These are phyloP conservation scores for Lucifuga dentata DNA, from an alignment of 2,113 vertebrate genomes.

Conservation along the genomic window DNA sequence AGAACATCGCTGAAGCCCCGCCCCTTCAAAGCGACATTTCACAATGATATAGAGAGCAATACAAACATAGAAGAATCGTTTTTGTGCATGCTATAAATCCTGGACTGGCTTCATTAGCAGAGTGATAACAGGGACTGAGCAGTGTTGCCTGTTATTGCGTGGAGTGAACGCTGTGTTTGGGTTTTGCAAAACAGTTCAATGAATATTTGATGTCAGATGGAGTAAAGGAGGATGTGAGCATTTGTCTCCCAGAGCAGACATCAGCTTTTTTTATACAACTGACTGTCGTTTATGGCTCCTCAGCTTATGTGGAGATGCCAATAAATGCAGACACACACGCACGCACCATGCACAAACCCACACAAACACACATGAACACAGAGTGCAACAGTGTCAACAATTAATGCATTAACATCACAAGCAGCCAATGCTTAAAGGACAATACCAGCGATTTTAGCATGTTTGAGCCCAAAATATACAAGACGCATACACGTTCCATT, in stretches of 20 bases:
- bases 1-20: slow-evolving; percentile 26
- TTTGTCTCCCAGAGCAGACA: background rate
- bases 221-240: slow-evolving; percentile 8
- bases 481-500: too few species aligned
- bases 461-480: too few species aligned
- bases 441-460: too few species aligned
- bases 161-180: slow-evolving; percentile 7
- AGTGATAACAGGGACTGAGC: slow-evolving; percentile 7
- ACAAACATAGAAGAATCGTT: slow-evolving; percentile 12
- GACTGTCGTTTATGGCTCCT: background rate
- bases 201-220: slow-evolving; percentile 47
- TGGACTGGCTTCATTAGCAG: slow-evolving; percentile 25
- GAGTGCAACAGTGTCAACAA: too few species aligned
- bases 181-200: slow-evolving; percentile 33
- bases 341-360: background rate
- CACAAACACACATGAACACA: too few species aligned
- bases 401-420: slow-evolving; percentile 3
- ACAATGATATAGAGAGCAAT: slow-evolving; percentile 45
- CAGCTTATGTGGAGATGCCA: background rate
- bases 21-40: slow-evolving; percentile 26
- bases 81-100: slow-evolving; percentile 21
- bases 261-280: slow-evolving; percentile 2
- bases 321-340: background rate
- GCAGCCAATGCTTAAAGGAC: background rate
- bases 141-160: slow-evolving; percentile 22